Conservation (phyloP, 2,113 vertebrate species). For the Cyanoramphus novaezelandiae region DNA sequence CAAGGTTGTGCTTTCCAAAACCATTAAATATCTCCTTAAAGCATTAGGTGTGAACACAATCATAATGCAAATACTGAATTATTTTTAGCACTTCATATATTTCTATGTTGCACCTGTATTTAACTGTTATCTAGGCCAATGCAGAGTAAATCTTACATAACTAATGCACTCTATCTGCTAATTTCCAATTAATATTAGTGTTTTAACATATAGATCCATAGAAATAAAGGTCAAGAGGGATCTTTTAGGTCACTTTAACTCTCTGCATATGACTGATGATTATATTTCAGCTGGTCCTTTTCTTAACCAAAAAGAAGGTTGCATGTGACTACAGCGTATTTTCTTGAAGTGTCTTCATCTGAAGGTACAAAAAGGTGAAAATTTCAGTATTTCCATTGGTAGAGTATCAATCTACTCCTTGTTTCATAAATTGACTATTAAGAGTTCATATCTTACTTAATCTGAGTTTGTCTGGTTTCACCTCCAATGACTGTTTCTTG, state of each 20-base stretch:
- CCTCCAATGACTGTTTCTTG: background rate
- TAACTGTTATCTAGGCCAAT: background rate
- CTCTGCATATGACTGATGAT: background rate
- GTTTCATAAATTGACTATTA: background rate
- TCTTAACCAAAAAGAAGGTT: background rate
- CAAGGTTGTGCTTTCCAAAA: background rate
- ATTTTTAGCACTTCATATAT: background rate
- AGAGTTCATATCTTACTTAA: background rate
- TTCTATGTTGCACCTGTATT: background rate
- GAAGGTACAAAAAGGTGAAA: background rate
- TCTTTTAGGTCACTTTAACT: background rate
- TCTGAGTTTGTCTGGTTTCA: background rate
- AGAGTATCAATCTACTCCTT: background rate
- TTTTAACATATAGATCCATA: background rate
- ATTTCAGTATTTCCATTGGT: background rate
- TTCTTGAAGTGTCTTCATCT: background rate
- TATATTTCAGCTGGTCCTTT: background rate
- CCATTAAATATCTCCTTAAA: background rate
- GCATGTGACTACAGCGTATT: background rate
- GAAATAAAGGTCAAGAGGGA: background rate
- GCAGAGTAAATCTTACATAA: background rate
- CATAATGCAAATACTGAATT: background rate
- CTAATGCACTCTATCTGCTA: background rate
- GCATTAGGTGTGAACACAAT: background rate
- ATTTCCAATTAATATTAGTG: slow-evolving; percentile 17